A percentile compares a stretch with the other conserved stretches of the same genome.
Evolutionary conservation across 2,113 vertebrate species (phyloP).

Genomic region (Charadrius vociferus): DNA sequence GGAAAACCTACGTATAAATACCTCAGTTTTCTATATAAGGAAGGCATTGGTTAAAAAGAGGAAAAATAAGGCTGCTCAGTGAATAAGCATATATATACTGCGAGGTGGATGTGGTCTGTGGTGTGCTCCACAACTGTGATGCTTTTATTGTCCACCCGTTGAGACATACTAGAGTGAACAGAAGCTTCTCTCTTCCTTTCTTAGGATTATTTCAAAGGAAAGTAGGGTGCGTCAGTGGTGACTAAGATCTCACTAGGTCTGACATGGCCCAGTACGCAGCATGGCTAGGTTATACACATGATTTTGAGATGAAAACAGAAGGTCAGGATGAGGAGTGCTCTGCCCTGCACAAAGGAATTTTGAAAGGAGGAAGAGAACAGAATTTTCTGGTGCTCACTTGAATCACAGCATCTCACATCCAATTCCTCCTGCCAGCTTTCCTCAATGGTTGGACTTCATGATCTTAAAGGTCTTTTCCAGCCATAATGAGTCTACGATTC

Average conservation of each 20-base stretch:
- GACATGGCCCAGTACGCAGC: neutral
- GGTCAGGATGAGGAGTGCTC: accelerated
- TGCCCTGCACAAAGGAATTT: neutral
- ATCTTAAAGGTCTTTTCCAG: too few relatives aligned
- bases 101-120: neutral
- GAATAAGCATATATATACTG: neutral
- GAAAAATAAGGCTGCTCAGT: neutral
- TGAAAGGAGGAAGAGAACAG: accelerated
- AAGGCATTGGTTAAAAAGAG: neutral
- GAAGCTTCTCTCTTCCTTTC: neutral
- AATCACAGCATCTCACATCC: neutral
- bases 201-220: neutral
- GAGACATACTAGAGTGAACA: neutral
- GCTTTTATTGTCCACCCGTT: neutral
- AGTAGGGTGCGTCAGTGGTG: neutral
- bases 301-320: neutral
- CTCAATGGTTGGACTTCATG: too few relatives aligned
- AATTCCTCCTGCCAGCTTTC: neutral
- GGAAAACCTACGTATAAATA: neutral
- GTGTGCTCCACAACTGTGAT: neutral
- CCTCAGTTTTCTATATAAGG: neutral
- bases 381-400: neutral
- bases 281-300: neutral
- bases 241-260: neutral
- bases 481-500: too few relatives aligned